phyloP scores from a whole-genome alignment of 2,888 invertebrate species.

The Eupithecia centaureata region DNA sequence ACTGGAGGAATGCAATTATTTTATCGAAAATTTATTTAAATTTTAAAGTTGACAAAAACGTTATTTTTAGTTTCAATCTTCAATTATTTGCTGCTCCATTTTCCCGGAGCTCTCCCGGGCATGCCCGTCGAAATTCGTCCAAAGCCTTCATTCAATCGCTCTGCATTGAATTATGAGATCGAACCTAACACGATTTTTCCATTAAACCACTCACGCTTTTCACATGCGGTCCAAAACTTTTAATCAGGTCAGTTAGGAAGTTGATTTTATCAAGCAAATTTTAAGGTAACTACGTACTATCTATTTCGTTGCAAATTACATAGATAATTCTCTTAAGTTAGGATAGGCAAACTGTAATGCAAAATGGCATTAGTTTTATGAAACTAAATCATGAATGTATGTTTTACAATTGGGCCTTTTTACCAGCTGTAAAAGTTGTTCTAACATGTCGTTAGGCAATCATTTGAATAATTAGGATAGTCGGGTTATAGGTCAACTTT shows the following conservation, averaged over 20 bases:
- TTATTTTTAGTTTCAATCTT: too few relatives aligned
- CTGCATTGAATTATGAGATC: slow-evolving; percentile 8
- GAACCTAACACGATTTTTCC: slow-evolving; percentile 40
- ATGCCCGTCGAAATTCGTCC: neutral
- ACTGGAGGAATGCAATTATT: too few relatives aligned
- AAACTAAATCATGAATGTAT: neutral
- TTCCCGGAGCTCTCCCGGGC: neutral
- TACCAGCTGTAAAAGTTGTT: neutral
- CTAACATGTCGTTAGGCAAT: too few relatives aligned
- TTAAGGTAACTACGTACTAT: neutral
- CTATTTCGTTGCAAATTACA: neutral
- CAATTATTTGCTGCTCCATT: neutral
- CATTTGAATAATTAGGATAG: too few relatives aligned
- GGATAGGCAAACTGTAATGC: neutral
- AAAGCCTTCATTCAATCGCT: slow-evolving; percentile 7
- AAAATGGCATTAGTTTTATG: neutral
- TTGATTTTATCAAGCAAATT: neutral
- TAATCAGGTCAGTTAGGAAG: slow-evolving; percentile 16
- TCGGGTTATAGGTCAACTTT: too few relatives aligned
- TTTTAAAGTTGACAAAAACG: too few relatives aligned
- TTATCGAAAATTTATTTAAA: too few relatives aligned
- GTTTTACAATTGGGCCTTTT: neutral
- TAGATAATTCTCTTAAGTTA: neutral
- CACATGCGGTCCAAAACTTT: slow-evolving; percentile 32
- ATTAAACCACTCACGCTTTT: slow-evolving; percentile 40